Evolutionary conservation across 2,888 invertebrate genomes (phyloP), one percentile per base, ranked within the genome.

Genomic region (Oxyscelio sp.): DNA sequence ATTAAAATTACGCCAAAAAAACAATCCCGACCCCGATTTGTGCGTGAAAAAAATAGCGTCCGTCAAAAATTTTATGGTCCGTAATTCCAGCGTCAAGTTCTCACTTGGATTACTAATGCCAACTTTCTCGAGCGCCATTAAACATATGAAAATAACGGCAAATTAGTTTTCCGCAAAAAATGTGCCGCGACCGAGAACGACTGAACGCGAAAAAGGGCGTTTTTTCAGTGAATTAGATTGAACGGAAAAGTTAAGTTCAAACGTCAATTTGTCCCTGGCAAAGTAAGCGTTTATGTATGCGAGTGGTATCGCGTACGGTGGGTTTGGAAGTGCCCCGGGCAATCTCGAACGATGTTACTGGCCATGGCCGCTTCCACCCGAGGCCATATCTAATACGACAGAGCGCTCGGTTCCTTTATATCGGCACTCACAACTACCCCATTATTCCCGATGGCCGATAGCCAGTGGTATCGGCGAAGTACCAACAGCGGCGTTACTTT

Each of bases 291-390:
- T 91, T 92, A 90, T 87, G 89, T 91, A 92, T 91, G 90, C 92
- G 89, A 88, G 82, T 83, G 87, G 87, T 90, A 90, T 90, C 88
- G 90, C 88, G 78, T 48, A 85, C 90, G 89, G 87, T 91, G 90
- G 91, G 91, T 92, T 92, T 91, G 89, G 90, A 91, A 91, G 87
- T 83, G 91, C 92, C 89, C 38, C 50, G 8, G 91, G 93, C 91
- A 80, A 87, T 83, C 90, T 90, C 90, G 90, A 93, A 92, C 91
- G 93, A 93, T 92, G 92, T 93, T 92, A 93, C 92, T 92, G 93
- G 92, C 92, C 93, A 92, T 93, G 93, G 93, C 92, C 92, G 92
- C 89, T 91, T 92, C 87, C 63, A 90, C 92, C 91, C 71, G 65
- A 68, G 87, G 92, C 86, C 89, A 82, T 68, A 90, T 89, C 87